Evolutionary conservation across 2,113 vertebrate species (phyloP).

Genomic region (Thamnaconus septentrionalis): DNA sequence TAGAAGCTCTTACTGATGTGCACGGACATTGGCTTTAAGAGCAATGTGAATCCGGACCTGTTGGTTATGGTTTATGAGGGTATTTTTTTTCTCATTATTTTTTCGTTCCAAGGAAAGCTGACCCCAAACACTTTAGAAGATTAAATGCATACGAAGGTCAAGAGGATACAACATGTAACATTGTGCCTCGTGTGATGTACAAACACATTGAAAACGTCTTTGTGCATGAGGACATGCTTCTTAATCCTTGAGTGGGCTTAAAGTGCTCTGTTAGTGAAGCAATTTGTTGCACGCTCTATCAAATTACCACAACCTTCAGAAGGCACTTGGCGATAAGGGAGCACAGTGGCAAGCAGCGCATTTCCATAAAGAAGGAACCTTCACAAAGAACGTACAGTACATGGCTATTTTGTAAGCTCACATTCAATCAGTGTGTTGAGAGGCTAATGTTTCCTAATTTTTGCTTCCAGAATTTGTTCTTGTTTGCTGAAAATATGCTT

Average conservation of each 20-base stretch:
- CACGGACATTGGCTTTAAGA: not conserved
- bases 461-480: too few relatives aligned
- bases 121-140: slow-evolving; percentile 38
- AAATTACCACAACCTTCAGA: slow-evolving; percentile 34
- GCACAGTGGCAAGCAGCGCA: not conserved
- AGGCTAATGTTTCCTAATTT: too few relatives aligned
- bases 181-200: slow-evolving; percentile 19
- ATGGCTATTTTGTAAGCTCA: too few relatives aligned
- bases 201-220: slow-evolving; percentile 2
- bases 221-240: slow-evolving; percentile 9
- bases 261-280: slow-evolving; percentile 43
- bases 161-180: slow-evolving; percentile 15
- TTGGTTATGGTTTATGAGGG: too few relatives aligned
- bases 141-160: slow-evolving; percentile 32
- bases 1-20: too few relatives aligned
- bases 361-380: too few relatives aligned
- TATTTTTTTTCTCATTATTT: not conserved
- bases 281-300: slow-evolving; percentile 41
- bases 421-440: too few relatives aligned
- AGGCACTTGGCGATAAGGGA: slow-evolving; percentile 27
- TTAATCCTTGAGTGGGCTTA: slow-evolving; percentile 8
- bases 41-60: not conserved
- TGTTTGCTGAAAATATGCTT: too few relatives aligned
- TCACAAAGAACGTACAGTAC: too few relatives aligned
- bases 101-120: not conserved